These are phyloP conservation scores for Melikaiella ostensackeni DNA, from an alignment of 2,888 invertebrate species.

Conservation along the genomic window DNA sequence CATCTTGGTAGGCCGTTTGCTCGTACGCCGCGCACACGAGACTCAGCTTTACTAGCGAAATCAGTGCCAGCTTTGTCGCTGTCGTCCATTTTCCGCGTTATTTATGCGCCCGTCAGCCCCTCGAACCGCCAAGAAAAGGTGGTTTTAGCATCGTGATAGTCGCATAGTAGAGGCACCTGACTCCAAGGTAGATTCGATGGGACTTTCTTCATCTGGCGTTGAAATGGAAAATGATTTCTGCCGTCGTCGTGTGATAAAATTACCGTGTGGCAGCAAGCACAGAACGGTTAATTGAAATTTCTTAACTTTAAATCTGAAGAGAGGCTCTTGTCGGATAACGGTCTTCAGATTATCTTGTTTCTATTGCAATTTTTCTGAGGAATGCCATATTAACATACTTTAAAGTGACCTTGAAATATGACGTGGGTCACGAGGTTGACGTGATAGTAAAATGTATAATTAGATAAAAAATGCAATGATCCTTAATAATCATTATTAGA, in stretches of 20 bases:
- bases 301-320: slow-evolving; percentile 1
- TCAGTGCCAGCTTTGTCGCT: slow-evolving; percentile 71
- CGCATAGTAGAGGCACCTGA: neutral
- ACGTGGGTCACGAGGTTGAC: slow-evolving; percentile 27
- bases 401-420: slow-evolving; percentile 32
- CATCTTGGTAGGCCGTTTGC: slow-evolving; percentile 67
- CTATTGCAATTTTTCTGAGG: slow-evolving; percentile 18
- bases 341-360: slow-evolving; percentile 17
- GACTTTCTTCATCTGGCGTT: slow-evolving; percentile 7
- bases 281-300: slow-evolving; percentile 26
- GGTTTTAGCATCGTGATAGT: neutral
- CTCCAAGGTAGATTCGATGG: slow-evolving; percentile 1
- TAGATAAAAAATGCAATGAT: slow-evolving; percentile 1
- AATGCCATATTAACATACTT: slow-evolving; percentile 24
- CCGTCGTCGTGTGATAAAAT: slow-evolving; percentile 11
- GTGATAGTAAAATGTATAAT: slow-evolving; percentile 9
- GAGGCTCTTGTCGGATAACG: neutral
- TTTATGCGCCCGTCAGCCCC: slow-evolving; percentile 65
- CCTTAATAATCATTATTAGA: neutral
- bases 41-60: slow-evolving; percentile 66
- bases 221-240: slow-evolving; percentile 36
- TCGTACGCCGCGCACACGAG: slow-evolving; percentile 55
- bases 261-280: neutral
- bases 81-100: slow-evolving; percentile 68
- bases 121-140: slow-evolving; percentile 32